Base-by-base conservation (phyloP, 53 echinoderm and acorn worm species). In the Astropecten irregularis region DNA sequence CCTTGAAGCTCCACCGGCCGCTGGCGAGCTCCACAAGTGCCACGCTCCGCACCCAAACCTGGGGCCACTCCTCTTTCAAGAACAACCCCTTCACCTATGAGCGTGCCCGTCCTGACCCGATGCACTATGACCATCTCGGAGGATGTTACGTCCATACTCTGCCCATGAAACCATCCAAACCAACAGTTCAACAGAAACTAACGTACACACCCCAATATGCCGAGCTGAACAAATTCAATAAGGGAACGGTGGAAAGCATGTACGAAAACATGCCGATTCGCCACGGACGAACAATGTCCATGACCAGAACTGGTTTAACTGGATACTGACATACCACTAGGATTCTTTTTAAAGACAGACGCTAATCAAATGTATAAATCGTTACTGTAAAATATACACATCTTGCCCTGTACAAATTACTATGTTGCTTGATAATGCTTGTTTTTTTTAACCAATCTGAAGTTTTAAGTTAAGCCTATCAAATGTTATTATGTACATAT, bases 131-230 rank as follows among this genome's bases (percentile, higher is more conserved):
- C 8, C 60, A 60, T n/a, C 79, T 79, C n/a, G 61, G 79, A 10
- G 60, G 85, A 2, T 85, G 86, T 33, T 85, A 85, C 22, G 76
- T 85, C 11, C 71, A 76, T 9, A 85, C 86, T 18, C 76, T 85
- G 0, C 86, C 86, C 13, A 79, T 79, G 61, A 60, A 14, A 29
- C 79, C 40, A 18, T 18, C 79, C n/a, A 42, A 56, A 30, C 44
- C 61, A 3, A 10, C 62, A 0, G 46, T 60, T 8, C 79, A 47
- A n/a, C 79, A 60, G 31, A 30, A 40, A n/a, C 47, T 46, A 30
- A 46, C 30, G 2, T 62, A 62, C 61, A 79, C 42, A 9, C 47
- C 79, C 4, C 60, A 59, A 30, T 62, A 79, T 23, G 46, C 60
- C 16, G 62, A 61, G 20, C 29, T 42, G 30, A 57, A 79, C 20